Conservation (phyloP, 2,113 vertebrate genomes). For the Marmota monax region DNA sequence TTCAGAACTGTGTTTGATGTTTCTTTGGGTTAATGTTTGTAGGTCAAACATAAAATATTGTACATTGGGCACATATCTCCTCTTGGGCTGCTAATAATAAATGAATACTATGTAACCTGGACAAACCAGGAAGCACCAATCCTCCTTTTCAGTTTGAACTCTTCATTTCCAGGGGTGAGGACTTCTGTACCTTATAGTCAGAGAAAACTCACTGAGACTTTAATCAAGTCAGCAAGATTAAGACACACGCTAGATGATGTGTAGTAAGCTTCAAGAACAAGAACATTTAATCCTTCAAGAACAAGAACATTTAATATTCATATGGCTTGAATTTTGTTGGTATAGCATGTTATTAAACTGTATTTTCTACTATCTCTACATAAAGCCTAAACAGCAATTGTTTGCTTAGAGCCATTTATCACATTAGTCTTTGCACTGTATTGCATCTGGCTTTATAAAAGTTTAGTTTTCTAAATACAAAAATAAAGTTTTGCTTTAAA, state of each 20-base stretch:
- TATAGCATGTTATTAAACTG: neutral
- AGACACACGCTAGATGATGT: neutral
- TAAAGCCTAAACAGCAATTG: rapidly evolving
- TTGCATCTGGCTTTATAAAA: neutral
- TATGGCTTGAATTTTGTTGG: neutral
- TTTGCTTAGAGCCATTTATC: neutral
- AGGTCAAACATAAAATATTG: constrained; percentile 50
- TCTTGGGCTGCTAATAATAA: constrained; percentile 42
- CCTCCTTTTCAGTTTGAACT: neutral
- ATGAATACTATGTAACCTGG: constrained; percentile 57
- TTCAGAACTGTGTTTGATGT: constrained; percentile 54
- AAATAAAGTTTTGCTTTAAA: constrained; percentile 35
- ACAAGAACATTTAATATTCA: constrained; percentile 74
- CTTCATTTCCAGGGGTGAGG: constrained; percentile 14
- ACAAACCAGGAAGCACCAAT: constrained; percentile 24
- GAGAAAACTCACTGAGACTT: neutral
- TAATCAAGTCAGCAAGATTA: constrained; percentile 31
- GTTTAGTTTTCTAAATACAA: constrained; percentile 23
- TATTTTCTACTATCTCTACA: neutral
- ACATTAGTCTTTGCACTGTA: neutral
- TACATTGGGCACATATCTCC: constrained; percentile 63
- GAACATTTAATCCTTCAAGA: constrained; percentile 79
- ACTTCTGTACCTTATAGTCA: neutral
- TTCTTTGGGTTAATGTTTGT: constrained; percentile 46
- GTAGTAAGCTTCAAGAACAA: constrained; percentile 40